Percentiles rank a stretch among this genome's conserved stretches.
These are phyloP conservation scores for Cydia fagiglandana DNA, from an alignment of 1,140 invertebrate species.

Conservation along the genomic window DNA sequence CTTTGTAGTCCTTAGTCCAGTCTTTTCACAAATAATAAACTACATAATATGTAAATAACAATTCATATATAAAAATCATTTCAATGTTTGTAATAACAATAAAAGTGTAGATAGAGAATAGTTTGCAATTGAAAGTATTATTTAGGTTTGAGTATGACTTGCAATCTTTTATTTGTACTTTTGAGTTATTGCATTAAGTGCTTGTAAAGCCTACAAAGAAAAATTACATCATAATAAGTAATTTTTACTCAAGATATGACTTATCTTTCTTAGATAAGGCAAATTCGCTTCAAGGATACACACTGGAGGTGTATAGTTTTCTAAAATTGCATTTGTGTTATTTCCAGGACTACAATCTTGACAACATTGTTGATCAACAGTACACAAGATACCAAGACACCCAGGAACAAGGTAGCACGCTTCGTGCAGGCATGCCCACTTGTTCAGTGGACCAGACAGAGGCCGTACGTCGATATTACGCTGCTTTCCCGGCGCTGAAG, in stretches of 20 bases:
- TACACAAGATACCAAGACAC: slow-evolving; percentile 70
- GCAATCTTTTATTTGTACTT: background rate
- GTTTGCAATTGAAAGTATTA: background rate
- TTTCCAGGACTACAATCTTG: slow-evolving; percentile 73
- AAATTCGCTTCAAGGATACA: background rate
- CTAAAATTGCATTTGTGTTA: slow-evolving; percentile 38
- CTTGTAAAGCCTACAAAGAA: slow-evolving; percentile 9
- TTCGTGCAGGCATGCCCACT: slow-evolving; percentile 71
- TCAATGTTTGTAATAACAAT: slow-evolving; percentile 4
- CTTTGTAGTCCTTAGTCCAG: background rate
- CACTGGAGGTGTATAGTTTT: background rate
- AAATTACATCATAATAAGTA: slow-evolving; percentile 11
- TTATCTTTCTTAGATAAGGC: background rate
- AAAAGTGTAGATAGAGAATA: background rate
- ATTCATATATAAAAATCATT: background rate
- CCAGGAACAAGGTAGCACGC: slow-evolving; percentile 64
- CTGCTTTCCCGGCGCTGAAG: slow-evolving; percentile 77
- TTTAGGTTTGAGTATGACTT: background rate
- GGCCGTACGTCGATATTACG: slow-evolving; percentile 78
- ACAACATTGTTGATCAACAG: slow-evolving; percentile 71
- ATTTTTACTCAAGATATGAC: background rate
- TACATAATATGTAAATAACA: slow-evolving; percentile 3
- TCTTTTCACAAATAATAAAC: background rate
- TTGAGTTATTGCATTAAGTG: background rate
- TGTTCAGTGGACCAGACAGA: slow-evolving; percentile 73